Evolutionary conservation across 2,888 invertebrate genomes (phyloP), one percentile per base, ranked within the genome.

Genomic region (Tipula unca): DNA sequence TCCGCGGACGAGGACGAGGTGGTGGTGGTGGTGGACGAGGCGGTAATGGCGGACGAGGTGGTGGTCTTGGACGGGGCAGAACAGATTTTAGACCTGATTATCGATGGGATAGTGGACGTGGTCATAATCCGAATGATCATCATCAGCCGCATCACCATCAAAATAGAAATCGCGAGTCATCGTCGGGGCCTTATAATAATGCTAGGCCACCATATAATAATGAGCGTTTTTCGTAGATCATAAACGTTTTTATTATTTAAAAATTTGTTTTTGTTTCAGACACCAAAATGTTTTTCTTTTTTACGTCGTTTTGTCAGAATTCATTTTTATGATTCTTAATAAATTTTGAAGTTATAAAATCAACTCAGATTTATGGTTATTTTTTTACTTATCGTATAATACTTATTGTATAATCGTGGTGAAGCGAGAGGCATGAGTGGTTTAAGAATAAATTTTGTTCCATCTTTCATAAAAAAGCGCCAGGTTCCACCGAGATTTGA

Each of bases 401-500:
- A 1, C 10, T 25, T 69, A 17, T 3, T n/a, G 1, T 48, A 3
- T 48, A n/a, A 48, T 1, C n/a, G n/a, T 10, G 25, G 25, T 13
- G 3, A n/a, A n/a, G n/a, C n/a, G n/a, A n/a, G n/a, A n/a, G n/a
- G n/a, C n/a, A n/a, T n/a, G n/a, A n/a, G n/a, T n/a, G n/a, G n/a
- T n/a, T n/a, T n/a, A n/a, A 8, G 25, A 69, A 3, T 25, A 1
- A 25, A 69, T 69, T 69, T 25, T 1, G 69, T 25, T 17, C 6
- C 32, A 54, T 5, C 1, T 54, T 54, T 5, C 13, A 39, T 17
- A 54, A 69, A 69, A 69, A 3, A 1, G 1, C 1, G 3, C 1
- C 20, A 85, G 85, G 85, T 85, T 85, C 85, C 85, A 85, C 85
- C 85, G 48, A 85, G 85, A 85, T 85, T 85, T 85, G 85, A 85